Evolutionary conservation across 1,140 invertebrate species (phyloP).

Genomic region (Apis florea): DNA sequence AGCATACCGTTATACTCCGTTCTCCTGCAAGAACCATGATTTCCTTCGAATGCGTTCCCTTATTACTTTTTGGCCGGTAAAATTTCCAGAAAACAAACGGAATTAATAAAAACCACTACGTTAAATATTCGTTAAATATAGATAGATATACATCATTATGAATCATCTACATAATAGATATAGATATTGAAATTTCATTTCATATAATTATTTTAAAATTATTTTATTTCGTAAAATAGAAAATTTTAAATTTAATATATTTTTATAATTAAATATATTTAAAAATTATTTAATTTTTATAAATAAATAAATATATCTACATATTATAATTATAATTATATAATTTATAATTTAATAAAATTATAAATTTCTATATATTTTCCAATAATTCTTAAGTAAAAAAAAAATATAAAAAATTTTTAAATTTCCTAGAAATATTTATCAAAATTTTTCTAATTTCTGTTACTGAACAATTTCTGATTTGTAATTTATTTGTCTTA

Average conservation of each 20-base stretch:
- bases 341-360: no score
- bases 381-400: background rate
- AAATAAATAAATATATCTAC: no score
- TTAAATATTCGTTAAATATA: background rate
- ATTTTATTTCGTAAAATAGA: background rate
- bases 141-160: background rate
- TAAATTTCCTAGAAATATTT: background rate
- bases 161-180: background rate
- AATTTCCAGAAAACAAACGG: constrained; percentile 1
- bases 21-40: background rate
- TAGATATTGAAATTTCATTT: no score
- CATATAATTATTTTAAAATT: background rate
- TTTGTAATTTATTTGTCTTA: no score
- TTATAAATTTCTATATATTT: no score
- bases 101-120: background rate
- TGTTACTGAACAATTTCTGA: background rate
- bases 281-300: no score
- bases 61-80: background rate
- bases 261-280: no score
- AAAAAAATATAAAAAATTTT: background rate
- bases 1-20: constrained; percentile 21
- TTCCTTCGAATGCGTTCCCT: background rate
- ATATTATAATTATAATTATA: no score
- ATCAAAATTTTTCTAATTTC: background rate
- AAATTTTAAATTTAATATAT: background rate